Conservation (phyloP, 2,888 invertebrate species). For the Electrophaes corylata region DNA sequence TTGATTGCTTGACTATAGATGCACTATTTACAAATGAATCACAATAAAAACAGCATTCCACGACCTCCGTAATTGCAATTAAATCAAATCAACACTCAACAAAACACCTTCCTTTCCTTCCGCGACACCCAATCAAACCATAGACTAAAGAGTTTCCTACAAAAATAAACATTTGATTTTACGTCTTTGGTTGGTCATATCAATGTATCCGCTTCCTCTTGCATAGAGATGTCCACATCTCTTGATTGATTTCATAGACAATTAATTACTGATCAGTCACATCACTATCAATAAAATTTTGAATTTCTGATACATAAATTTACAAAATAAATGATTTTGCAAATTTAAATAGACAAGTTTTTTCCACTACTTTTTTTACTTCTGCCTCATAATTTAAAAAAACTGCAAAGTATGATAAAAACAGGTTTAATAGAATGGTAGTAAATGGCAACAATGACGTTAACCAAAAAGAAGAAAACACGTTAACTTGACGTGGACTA, state of each 20-base stretch:
- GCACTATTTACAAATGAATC: conserved; percentile 72
- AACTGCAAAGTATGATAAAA: no score
- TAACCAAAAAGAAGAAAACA: conserved; percentile 82
- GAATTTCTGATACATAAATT: no score
- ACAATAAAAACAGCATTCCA: conserved; percentile 81
- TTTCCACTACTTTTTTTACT: no score
- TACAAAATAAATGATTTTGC: no score
- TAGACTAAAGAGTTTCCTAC: conserved; percentile 75
- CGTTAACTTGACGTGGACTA: conserved; percentile 84
- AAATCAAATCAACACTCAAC: conserved; percentile 68
- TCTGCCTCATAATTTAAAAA: no score
- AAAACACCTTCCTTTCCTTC: conserved; percentile 68
- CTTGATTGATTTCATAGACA: conserved; percentile 13
- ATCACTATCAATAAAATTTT: no score
- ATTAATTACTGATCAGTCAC: no score
- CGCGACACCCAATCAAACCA: conserved; percentile 78
- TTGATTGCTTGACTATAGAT: conserved; percentile 55
- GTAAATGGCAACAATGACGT: conserved; percentile 50
- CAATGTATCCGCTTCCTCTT: conserved; percentile 53
- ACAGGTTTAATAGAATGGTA: no score
- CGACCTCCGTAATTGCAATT: conserved; percentile 69
- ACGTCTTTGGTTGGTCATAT: conserved; percentile 46
- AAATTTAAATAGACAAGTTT: no score
- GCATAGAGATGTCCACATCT: conserved; percentile 24
- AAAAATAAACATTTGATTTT: conserved; percentile 82